These are phyloP conservation scores for Bellardia bayeri DNA, from an alignment of 2,888 invertebrate species.

Conservation along the genomic window DNA sequence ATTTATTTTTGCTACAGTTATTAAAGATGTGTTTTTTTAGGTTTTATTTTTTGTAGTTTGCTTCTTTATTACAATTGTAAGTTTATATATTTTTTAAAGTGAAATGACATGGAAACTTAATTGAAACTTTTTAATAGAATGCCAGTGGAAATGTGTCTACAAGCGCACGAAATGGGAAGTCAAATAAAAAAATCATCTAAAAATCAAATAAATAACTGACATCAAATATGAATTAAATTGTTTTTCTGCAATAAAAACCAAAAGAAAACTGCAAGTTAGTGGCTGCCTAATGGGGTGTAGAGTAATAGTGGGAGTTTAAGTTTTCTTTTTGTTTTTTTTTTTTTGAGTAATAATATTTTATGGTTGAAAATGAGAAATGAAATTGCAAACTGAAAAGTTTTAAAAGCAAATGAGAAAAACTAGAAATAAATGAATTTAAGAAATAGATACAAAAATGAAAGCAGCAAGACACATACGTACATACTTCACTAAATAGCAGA, in stretches of 20 bases:
- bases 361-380: background rate
- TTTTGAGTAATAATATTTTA: background rate
- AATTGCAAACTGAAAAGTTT: background rate
- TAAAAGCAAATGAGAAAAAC: background rate
- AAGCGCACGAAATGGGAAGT: background rate
- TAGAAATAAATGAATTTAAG: background rate
- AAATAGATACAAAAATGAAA: no score
- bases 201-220: conserved; percentile 55
- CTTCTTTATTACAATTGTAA: conserved; percentile 22
- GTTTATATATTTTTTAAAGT: conserved; percentile 38
- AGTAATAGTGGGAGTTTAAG: conserved; percentile 17
- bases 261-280: conserved; percentile 14
- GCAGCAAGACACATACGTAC: no score
- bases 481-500: no score
- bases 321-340: background rate
- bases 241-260: conserved; percentile 10
- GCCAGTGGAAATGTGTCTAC: background rate
- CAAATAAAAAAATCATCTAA: conserved; percentile 25
- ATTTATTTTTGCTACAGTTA: conserved; percentile 3
- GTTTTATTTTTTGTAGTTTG: background rate
- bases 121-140: conserved; percentile 50
- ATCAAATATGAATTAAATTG: conserved; percentile 33
- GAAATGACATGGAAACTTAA: conserved; percentile 58
- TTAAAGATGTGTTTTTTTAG: conserved; percentile 10
- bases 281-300: conserved; percentile 36